Conservation (phyloP, 2,888 invertebrate genomes). For the Melanargia galathea region DNA sequence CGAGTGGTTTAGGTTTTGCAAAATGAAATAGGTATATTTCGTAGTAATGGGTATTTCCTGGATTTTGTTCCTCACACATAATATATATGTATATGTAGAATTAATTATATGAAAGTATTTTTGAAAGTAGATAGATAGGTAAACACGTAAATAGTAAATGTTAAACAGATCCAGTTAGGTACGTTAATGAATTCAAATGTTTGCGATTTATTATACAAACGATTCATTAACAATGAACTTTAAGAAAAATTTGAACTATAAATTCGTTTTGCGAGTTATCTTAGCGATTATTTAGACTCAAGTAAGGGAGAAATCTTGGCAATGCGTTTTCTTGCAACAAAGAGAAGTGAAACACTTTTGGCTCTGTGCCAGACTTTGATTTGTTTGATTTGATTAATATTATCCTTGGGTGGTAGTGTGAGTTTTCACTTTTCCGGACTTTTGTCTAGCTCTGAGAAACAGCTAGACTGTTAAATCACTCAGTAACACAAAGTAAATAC, state of each 20-base stretch:
- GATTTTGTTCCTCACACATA: not conserved
- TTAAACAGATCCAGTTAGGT: no score
- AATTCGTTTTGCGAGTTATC: not conserved
- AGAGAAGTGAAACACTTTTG: conserved; percentile 14
- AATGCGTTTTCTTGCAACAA: conserved; percentile 14
- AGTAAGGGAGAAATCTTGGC: conserved; percentile 9
- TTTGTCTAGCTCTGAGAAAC: not conserved
- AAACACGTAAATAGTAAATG: not conserved
- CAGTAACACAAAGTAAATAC: not conserved
- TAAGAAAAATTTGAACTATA: not conserved
- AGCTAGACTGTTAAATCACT: not conserved
- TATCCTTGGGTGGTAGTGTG: not conserved
- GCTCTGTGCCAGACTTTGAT: conserved; percentile 9
- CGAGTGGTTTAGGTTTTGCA: not conserved
- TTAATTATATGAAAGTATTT: not conserved
- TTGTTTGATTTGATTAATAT: conserved; percentile 23
- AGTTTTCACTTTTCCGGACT: conserved; percentile 9
- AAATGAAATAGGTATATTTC: not conserved
- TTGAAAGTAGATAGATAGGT: not conserved
- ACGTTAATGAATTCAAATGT: not conserved
- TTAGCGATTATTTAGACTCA: not conserved
- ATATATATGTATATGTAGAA: not conserved
- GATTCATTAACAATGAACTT: not conserved
- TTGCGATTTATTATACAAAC: not conserved
- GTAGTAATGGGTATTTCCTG: no score